phyloP scores from a whole-genome alignment of 2,113 vertebrate genomes.

The Myotis brandtii region DNA sequence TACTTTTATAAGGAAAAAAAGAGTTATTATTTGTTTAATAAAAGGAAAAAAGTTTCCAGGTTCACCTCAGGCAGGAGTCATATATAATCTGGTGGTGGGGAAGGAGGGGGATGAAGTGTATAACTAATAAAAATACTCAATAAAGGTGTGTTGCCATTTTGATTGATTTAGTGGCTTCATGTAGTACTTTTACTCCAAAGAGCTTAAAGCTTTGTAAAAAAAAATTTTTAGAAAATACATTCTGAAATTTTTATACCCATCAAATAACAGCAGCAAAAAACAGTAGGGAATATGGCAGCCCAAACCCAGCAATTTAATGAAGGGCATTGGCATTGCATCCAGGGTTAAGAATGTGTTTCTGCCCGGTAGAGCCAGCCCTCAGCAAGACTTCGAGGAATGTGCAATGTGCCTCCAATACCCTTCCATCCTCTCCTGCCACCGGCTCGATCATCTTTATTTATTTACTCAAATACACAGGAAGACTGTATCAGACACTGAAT shows the following conservation, averaged over 20 bases:
- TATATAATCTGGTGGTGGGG: background rate
- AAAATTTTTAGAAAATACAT: background rate
- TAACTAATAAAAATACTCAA: slow-evolving; percentile 22
- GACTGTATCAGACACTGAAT: background rate
- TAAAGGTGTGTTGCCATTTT: slow-evolving; percentile 26
- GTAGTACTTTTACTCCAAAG: background rate
- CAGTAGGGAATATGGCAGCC: background rate
- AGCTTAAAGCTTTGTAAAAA: background rate
- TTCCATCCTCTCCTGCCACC: background rate
- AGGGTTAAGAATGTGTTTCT: background rate
- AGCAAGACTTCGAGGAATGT: background rate
- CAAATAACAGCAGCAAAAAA: background rate
- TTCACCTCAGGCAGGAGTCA: background rate
- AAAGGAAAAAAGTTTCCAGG: background rate
- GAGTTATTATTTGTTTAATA: background rate
- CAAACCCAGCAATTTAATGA: background rate
- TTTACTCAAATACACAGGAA: background rate
- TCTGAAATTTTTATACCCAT: background rate
- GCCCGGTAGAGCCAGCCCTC: background rate
- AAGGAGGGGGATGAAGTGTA: background rate
- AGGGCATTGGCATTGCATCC: background rate
- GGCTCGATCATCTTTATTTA: background rate
- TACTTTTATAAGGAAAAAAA: background rate
- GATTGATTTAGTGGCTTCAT: slow-evolving; percentile 7
- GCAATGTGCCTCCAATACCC: background rate